Evolutionary conservation across 2,888 invertebrate genomes (phyloP).

Genomic region (Plusia festucae): DNA sequence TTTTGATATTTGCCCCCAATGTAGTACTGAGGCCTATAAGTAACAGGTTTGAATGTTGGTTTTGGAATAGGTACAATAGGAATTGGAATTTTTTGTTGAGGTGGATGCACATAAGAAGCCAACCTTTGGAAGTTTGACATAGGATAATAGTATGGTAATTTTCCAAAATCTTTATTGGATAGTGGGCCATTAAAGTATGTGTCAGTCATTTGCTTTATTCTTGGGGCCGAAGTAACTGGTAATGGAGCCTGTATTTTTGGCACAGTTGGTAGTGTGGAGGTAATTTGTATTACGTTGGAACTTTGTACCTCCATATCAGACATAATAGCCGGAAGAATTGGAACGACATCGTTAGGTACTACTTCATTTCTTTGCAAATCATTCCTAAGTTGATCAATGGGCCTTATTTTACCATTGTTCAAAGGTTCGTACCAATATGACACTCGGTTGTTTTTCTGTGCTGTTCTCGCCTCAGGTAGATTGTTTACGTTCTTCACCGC

Average conservation of each 20-base stretch:
- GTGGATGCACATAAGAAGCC: conserved; percentile 68
- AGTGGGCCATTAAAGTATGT: conserved; percentile 64
- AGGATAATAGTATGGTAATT: conserved; percentile 75
- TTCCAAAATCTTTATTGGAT: conserved; percentile 63
- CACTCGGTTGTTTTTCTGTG: conserved; percentile 13
- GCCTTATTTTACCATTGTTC: conserved; percentile 22
- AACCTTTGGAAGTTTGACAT: conserved; percentile 71
- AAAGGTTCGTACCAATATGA: conserved; percentile 49
- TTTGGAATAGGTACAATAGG: neutral
- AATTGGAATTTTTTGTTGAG: neutral
- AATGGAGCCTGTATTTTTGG: neutral
- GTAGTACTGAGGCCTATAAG: neutral
- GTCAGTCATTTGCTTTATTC: conserved; percentile 23
- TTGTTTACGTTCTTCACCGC: conserved; percentile 24
- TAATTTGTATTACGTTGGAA: neutral
- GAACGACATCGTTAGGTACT: conserved; percentile 17
- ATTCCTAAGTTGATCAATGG: conserved; percentile 11
- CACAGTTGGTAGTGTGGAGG: neutral
- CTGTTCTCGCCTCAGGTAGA: conserved; percentile 8
- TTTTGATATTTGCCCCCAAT: conserved; percentile 42
- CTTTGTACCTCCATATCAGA: neutral
- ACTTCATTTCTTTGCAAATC: conserved; percentile 6
- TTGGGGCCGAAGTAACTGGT: neutral
- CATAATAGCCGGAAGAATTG: conserved; percentile 16
- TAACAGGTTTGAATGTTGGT: conserved; percentile 1